These are phyloP conservation scores for Archivesica marissinica DNA, from an alignment of 1,140 invertebrate genomes.

Conservation along the genomic window DNA sequence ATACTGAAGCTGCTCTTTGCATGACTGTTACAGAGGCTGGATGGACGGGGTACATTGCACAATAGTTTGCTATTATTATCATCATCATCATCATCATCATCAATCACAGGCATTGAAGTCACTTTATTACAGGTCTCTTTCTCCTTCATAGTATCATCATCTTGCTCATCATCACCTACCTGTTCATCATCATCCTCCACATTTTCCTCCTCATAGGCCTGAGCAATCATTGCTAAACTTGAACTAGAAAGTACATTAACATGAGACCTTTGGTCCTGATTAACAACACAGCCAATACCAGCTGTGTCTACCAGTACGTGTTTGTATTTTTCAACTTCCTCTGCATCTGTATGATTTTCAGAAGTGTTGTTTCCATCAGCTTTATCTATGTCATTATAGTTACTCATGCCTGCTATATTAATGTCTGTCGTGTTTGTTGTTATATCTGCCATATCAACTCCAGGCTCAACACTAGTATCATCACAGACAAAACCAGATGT, in stretches of 20 bases:
- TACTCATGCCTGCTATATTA: no score
- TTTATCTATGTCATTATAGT: no score
- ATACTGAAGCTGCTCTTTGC: no score
- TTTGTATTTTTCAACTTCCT: no score
- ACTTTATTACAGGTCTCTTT: background rate
- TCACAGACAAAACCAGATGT: background rate
- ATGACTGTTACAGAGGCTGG: no score
- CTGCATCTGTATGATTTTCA: no score
- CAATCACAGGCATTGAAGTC: background rate
- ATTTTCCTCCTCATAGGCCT: conserved; percentile 6
- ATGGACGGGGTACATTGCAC: no score
- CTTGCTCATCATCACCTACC: background rate
- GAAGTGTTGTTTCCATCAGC: no score
- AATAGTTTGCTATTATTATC: no score
- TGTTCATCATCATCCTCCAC: background rate
- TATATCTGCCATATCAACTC: background rate
- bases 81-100: background rate
- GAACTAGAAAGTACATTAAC: background rate
- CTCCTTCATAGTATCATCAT: background rate
- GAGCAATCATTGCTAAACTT: background rate
- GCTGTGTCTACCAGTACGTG: no score
- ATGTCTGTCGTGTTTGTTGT: no score
- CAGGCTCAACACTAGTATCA: background rate
- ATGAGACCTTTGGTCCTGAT: background rate
- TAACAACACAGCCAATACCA: background rate